Base-by-base conservation (phyloP, 2,888 invertebrate species). In the Electrophaes corylata region DNA sequence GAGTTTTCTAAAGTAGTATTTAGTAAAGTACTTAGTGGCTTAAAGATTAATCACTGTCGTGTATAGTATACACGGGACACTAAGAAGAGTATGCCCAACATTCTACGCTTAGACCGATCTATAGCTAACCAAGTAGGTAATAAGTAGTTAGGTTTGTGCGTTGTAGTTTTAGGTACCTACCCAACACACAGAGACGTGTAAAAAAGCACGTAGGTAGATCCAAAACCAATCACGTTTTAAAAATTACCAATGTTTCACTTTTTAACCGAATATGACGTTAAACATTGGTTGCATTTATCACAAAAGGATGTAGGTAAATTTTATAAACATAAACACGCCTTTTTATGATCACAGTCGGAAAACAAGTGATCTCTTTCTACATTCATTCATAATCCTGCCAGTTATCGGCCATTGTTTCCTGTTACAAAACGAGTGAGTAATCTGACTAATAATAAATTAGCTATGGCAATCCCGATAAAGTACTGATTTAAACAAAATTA, bases 331-430 rank as follows among this genome's bases (percentile, higher is more conserved):
- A 57, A 46, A 50, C 64, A 58, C 58, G 49, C 11, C 40, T 47
- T 41, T 39, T 11, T 18, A 43, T 39, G 20, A 57, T 26, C 44
- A 55, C 37, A 33, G 52, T 20, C 44, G 19, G 55, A 57, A 54
- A 51, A 35, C 48, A 54, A 67, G 63, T 65, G 63, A 55, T 53
- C 18, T 53, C 39, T 53, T 50, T 40, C 23, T 19, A 37, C 26
- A 33, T 16, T 48, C 37, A 57, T 52, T 60, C 45, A 61, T 54
- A 48, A 58, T 48, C 43, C 26, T 43, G 39, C 23, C 37, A 57
- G 16, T 37, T 64, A 67, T 67, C 66, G 52, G 63, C 48, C 66
- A 50, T 62, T 58, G 63, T 62, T 65, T 63, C 65, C 60, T 62
- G 61, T 67, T 63, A 50, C 63, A 29, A 64, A 62, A 62, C 55